Evolutionary conservation across 2,113 vertebrate genomes (phyloP), one percentile per base, ranked within the genome.

Genomic region (Orycteropus afer): DNA sequence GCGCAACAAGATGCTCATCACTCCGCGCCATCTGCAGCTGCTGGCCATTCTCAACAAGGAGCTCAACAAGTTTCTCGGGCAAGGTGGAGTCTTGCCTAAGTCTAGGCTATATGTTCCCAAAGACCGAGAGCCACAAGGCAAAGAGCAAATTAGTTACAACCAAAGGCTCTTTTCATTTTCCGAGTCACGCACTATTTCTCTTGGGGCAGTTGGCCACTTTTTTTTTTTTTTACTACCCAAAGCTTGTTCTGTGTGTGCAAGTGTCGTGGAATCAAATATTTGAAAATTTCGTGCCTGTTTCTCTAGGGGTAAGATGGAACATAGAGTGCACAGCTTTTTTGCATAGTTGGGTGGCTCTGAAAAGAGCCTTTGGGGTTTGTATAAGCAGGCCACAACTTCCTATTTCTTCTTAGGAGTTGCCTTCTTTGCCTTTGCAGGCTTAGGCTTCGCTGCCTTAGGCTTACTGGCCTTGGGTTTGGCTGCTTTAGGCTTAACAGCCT

Each of bases 41-140:
- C 14, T 51, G 8, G 51, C 51, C 51, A 51, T 51, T 14, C 51
- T 7, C 51, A 51, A 51, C 51, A 51, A 51, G 8, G 51, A 51
- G 97, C 98, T 99, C 10, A 99, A 99, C 98, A 99, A 99, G 83
- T 91, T 98, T 45, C 98, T 99, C n/a, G 90, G 99, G 99, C 27
- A 99, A 99, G 0, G 99, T 77, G 0, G 98, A 0, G 91, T 42
- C 1, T 0, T n/a, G 51, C 55, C 1, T 1, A 80, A 91, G n/a
- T n/a, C n/a, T n/a, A n/a, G n/a, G n/a, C n/a, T n/a, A n/a, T n/a
- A n/a, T n/a, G n/a, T n/a, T n/a, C n/a, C n/a, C n/a, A n/a, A n/a
- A n/a, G n/a, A n/a, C n/a, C n/a, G n/a, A n/a, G n/a, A n/a, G n/a
- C 2, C 10, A 7, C 1, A 8, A 4, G 57, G 29, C 0, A 61